Percentiles rank a stretch among this genome's conserved stretches.
Conservation (phyloP, 2,888 invertebrate species). For the Trisateles emortualis region DNA sequence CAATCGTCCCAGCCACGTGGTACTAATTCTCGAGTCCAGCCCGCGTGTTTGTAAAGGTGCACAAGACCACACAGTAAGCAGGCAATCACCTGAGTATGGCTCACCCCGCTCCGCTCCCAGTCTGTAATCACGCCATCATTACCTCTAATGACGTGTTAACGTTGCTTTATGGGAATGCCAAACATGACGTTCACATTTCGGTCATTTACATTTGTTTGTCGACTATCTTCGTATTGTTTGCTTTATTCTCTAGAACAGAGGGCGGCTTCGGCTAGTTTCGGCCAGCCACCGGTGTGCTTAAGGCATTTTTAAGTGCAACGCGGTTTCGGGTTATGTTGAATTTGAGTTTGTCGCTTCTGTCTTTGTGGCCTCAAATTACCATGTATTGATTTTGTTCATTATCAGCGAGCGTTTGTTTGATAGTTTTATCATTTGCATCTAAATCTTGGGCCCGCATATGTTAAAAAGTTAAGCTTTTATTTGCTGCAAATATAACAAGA, state of each 20-base stretch:
- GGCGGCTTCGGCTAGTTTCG: slow-evolving; percentile 74
- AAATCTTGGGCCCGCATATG: neutral
- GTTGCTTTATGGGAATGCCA: slow-evolving; percentile 87
- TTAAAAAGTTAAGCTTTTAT: neutral
- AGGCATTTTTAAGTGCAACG: slow-evolving; percentile 73
- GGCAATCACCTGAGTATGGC: slow-evolving; percentile 78
- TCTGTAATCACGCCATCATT: slow-evolving; percentile 85
- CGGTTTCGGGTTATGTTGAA: slow-evolving; percentile 73
- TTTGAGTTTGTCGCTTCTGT: slow-evolving; percentile 61
- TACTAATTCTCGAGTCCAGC: slow-evolving; percentile 60
- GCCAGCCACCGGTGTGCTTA: slow-evolving; percentile 76
- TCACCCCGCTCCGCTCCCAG: slow-evolving; percentile 69
- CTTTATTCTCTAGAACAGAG: slow-evolving; percentile 84
- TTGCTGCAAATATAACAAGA: neutral
- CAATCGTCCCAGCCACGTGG: slow-evolving; percentile 67
- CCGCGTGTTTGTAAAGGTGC: slow-evolving; percentile 75
- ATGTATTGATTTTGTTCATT: slow-evolving; percentile 22
- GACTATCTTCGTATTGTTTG: slow-evolving; percentile 83
- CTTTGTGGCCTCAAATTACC: slow-evolving; percentile 55
- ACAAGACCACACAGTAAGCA: slow-evolving; percentile 82
- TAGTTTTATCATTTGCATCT: slow-evolving; percentile 7
- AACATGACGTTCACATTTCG: slow-evolving; percentile 87
- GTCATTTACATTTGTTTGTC: slow-evolving; percentile 87
- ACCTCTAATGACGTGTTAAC: slow-evolving; percentile 87
- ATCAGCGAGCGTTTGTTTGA: slow-evolving; percentile 11